Percentiles rank a stretch among this genome's conserved stretches.
Evolutionary conservation across 2,797 vertebrate species (phyloP).

Genomic region (Pangasius krempfi): DNA sequence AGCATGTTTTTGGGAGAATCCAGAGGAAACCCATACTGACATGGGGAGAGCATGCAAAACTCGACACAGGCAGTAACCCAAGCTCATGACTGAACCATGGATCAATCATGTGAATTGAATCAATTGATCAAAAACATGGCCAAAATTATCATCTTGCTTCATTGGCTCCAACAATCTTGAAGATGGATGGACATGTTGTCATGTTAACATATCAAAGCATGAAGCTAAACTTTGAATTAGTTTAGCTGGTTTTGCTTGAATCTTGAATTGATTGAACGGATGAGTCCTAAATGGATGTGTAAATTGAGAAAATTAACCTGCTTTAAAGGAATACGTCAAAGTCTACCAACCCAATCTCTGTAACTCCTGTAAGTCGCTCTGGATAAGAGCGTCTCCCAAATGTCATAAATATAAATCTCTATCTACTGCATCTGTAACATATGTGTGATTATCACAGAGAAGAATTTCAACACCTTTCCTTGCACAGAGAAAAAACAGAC

Average conservation of each 20-base stretch:
- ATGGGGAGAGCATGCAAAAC: neutral
- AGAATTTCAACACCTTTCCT: neutral
- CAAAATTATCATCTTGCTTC: neutral
- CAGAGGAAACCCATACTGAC: neutral
- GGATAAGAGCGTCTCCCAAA: neutral
- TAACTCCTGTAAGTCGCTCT: no score
- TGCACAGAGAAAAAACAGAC: neutral
- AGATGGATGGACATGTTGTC: neutral
- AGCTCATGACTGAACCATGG: neutral
- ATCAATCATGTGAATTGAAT: neutral
- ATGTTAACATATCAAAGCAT: neutral
- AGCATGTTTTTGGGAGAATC: neutral
- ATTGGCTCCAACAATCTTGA: neutral
- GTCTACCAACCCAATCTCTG: neutral
- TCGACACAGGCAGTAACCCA: neutral
- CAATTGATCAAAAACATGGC: neutral
- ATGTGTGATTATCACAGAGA: neutral
- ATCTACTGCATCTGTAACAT: neutral
- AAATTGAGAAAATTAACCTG: neutral
- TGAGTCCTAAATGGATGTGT: neutral
- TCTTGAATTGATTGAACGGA: neutral
- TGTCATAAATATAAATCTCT: neutral
- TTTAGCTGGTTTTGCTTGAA: no score
- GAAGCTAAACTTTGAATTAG: neutral
- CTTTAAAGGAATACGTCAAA: neutral